These are phyloP conservation scores for Pocota personata DNA, from an alignment of 2,888 invertebrate species.

Conservation along the genomic window DNA sequence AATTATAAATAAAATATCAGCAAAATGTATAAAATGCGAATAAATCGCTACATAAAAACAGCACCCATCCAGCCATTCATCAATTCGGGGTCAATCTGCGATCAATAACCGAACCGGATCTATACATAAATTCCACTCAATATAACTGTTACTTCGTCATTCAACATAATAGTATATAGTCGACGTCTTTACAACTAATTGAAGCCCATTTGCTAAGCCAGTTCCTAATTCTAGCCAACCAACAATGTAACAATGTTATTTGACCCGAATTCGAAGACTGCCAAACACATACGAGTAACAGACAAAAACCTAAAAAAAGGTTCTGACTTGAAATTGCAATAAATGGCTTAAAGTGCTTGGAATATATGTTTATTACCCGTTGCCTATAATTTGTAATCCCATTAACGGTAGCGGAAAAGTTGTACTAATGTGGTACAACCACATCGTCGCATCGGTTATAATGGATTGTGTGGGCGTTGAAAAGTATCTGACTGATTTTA, in stretches of 20 bases:
- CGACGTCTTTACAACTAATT: slow-evolving; percentile 1
- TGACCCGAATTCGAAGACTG: slow-evolving; percentile 4
- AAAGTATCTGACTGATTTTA: not conserved
- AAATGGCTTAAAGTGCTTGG: slow-evolving; percentile 4
- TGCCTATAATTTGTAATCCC: slow-evolving; percentile 29
- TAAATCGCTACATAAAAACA: not conserved
- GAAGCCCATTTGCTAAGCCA: not conserved
- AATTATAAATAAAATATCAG: not conserved
- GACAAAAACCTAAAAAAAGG: not conserved
- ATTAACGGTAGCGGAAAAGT: slow-evolving; percentile 26
- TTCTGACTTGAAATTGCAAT: slow-evolving; percentile 12
- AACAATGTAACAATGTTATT: slow-evolving; percentile 5
- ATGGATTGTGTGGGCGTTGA: not conserved
- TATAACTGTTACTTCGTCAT: not conserved
- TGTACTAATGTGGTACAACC: not conserved
- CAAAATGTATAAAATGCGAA: not conserved
- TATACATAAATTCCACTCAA: not conserved
- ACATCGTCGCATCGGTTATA: not conserved
- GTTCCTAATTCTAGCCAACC: not conserved
- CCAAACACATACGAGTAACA: not conserved
- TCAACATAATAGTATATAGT: not conserved
- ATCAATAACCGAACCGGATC: slow-evolving; percentile 21
- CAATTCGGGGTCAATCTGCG: slow-evolving; percentile 18
- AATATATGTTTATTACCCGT: not conserved
- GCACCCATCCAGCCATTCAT: not conserved